Conservation (phyloP, 2,113 vertebrate genomes). For the Nibea coibor region DNA sequence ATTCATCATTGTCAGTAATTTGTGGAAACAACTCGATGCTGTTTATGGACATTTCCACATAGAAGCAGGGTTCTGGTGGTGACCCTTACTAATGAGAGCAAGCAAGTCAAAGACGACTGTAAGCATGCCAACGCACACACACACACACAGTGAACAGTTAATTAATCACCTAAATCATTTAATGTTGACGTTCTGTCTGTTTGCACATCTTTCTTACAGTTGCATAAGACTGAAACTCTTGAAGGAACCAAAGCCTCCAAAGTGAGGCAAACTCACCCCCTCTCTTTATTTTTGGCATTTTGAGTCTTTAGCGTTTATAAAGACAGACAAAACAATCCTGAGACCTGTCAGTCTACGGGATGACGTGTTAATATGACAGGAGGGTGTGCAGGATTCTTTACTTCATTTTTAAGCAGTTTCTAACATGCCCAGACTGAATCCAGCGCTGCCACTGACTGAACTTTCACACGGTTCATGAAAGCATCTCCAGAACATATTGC, state of each 20-base stretch:
- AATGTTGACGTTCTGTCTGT: background rate
- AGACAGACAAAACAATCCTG: background rate
- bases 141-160: too few species aligned
- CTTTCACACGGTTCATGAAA: background rate
- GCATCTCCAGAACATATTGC: background rate
- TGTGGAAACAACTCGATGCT: too few species aligned
- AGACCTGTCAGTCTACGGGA: background rate
- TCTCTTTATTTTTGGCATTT: background rate
- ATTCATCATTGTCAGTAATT: background rate
- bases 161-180: too few species aligned
- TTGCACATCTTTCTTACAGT: background rate
- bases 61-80: too few species aligned
- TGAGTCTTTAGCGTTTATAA: background rate
- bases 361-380: background rate
- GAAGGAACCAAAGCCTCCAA: background rate
- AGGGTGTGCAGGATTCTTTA: background rate
- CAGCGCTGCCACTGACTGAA: background rate
- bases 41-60: background rate
- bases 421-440: background rate
- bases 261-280: too few species aligned
- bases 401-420: background rate
- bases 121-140: too few species aligned
- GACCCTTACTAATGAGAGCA: background rate
- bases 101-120: too few species aligned
- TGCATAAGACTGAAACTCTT: background rate